A percentile compares a stretch with the other conserved stretches of the same genome.
These are phyloP conservation scores for Disparrhopalites patrizii DNA, from an alignment of 2,888 invertebrate species.

Conservation along the genomic window DNA sequence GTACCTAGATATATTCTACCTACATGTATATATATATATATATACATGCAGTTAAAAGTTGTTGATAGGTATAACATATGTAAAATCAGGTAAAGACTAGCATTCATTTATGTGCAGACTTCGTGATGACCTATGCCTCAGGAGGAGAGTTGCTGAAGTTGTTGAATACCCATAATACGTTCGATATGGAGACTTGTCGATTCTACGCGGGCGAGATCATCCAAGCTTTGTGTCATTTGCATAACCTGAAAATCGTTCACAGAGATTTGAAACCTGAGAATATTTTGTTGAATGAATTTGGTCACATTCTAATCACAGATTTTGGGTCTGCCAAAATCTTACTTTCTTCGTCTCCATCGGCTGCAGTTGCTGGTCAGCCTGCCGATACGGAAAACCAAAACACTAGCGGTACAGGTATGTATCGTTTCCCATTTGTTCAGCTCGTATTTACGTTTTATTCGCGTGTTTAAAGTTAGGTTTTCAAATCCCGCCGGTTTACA, in stretches of 20 bases:
- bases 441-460: too few species aligned
- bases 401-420: too few species aligned
- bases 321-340: conserved; percentile 94
- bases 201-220: conserved; percentile 95
- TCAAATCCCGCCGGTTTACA: not conserved
- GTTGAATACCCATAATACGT: conserved; percentile 83
- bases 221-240: conserved; percentile 85
- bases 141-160: conserved; percentile 91
- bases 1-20: too few species aligned
- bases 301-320: conserved; percentile 95
- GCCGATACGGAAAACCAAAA: too few species aligned
- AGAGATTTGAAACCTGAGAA: conserved; percentile 67
- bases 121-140: conserved; percentile 90
- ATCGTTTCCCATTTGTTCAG: too few species aligned
- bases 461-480: not conserved
- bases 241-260: conserved; percentile 83
- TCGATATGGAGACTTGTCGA: conserved; percentile 80
- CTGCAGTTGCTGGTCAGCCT: too few species aligned
- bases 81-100: conserved; percentile 28
- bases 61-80: not conserved
- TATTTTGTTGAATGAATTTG: conserved; percentile 87
- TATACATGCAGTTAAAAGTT: not conserved
- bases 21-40: too few species aligned
- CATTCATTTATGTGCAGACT: conserved; percentile 60
- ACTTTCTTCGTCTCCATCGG: too few species aligned